Evolutionary conservation across 2,797 vertebrate genomes (phyloP), one percentile per base, ranked within the genome.

Genomic region (Astyanax mexicanus): DNA sequence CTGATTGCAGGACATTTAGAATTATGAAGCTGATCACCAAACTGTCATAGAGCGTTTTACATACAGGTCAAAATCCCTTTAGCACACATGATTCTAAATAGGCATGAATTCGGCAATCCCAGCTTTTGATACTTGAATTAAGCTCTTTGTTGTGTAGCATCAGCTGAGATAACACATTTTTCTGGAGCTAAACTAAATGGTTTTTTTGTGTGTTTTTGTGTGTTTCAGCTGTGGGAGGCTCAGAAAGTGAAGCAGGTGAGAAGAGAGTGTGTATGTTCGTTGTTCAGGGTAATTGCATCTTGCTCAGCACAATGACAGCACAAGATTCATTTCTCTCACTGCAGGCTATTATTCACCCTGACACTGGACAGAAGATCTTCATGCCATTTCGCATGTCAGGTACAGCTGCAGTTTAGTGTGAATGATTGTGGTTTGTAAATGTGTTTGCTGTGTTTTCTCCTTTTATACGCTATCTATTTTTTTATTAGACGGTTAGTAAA

Each of bases 341-440:
- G 19, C 91, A 99, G 98, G 98, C 97, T 86, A 97, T 98, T 90
- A 95, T 99, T 88, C 98, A 98, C 66, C 98, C 97, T 0, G 97
- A 99, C 84, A 98, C 96, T 2, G 96, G 97, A 8, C 95, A 99
- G 92, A 97, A 97, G 92, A 98, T 98, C 91, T 98, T 98, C 93
- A 98, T 99, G 97, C 97, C 98, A 81, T 99, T 99, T 90, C 92
- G 97, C 81, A 98, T 98, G 97, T 99, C 97, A 95, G 97, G 97
- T 98, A 95, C 67, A 65, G 44, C 12, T 32, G 0, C 5, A 15
- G 45, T 23, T 27, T 54, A 45, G 47, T 38, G n/a, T 38, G 1
- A 27, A 27, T 55, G 52, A 55, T 17, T 29, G 54, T 29, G 25
- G 13, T 57, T 12, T 57, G 25, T 32, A 51, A 4, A 19, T 47